These are phyloP conservation scores for Ptychodera flava DNA, from an alignment of 35 echinoderm and acorn worm genomes.

Conservation along the genomic window DNA sequence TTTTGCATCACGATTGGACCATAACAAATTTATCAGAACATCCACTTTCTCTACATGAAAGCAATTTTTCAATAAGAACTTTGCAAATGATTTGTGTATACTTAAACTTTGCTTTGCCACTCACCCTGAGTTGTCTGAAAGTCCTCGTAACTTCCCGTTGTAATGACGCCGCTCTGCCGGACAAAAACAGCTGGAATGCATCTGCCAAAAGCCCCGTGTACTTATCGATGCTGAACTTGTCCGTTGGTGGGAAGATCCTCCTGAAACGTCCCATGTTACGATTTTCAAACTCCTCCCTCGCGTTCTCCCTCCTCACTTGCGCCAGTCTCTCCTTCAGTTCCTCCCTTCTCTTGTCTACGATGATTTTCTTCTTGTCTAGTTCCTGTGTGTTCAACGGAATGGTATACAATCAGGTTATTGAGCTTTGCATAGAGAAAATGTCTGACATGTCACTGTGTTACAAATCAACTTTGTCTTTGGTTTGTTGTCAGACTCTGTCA, in stretches of 20 bases:
- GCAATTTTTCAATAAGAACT: too few relatives aligned
- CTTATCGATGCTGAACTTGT: conserved; percentile 50
- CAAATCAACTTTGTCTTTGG: too few relatives aligned
- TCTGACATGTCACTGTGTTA: too few relatives aligned
- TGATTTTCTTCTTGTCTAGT: conserved; percentile 46
- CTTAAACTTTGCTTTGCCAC: too few relatives aligned
- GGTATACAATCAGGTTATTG: too few relatives aligned
- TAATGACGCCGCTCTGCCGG: conserved; percentile 47
- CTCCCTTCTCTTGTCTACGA: conserved; percentile 74
- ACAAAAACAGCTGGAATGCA: conserved; percentile 88
- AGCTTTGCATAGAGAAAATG: too few relatives aligned
- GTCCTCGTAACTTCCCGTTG: conserved; percentile 46
- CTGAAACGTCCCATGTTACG: conserved; percentile 84
- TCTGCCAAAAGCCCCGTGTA: conserved; percentile 67
- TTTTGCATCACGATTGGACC: too few relatives aligned
- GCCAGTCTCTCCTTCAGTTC: conserved; percentile 74
- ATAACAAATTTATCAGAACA: too few relatives aligned
- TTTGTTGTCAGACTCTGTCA: too few relatives aligned
- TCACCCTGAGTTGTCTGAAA: conserved; percentile 40
- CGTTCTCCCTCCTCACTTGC: conserved; percentile 77
- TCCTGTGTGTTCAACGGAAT: conserved; percentile 64
- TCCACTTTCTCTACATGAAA: too few relatives aligned
- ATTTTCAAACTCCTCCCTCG: conserved; percentile 88
- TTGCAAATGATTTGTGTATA: too few relatives aligned
- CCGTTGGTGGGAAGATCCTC: conserved; percentile 79